Evolutionary conservation across 1,140 invertebrate genomes (phyloP).

Genomic region (Drosophila orena): DNA sequence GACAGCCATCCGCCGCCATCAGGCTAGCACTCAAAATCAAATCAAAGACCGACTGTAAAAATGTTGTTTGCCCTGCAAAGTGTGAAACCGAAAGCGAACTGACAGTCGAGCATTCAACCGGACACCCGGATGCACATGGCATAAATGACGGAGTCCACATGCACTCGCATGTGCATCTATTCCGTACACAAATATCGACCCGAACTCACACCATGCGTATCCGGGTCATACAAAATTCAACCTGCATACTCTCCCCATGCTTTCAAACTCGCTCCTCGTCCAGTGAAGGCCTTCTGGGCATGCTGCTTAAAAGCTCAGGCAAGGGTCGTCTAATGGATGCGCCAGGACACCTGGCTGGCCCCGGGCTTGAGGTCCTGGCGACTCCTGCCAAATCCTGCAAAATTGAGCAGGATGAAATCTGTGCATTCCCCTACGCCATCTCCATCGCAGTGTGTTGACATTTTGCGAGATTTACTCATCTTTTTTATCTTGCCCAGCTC

Average conservation of each 20-base stretch:
- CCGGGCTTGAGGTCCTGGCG: constrained; percentile 12
- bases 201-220: constrained; percentile 17
- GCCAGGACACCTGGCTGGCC: constrained; percentile 35
- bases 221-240: constrained; percentile 51
- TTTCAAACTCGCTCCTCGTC: constrained; percentile 1
- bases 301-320: constrained; percentile 57
- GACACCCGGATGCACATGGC: constrained; percentile 44
- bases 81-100: constrained; percentile 56
- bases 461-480: constrained; percentile 41
- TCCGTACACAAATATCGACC: constrained; percentile 25
- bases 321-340: constrained; percentile 49
- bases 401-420: constrained; percentile 50
- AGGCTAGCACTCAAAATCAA: constrained; percentile 68
- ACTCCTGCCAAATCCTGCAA: constrained; percentile 37
- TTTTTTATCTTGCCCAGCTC: constrained; percentile 30
- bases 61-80: constrained; percentile 58
- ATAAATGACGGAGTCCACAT: constrained; percentile 12
- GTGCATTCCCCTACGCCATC: constrained; percentile 15
- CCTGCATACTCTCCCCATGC: constrained; percentile 8
- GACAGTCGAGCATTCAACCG: constrained; percentile 52
- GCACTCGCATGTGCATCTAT: background rate
- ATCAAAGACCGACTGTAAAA: constrained; percentile 65
- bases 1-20: constrained; percentile 13
- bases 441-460: constrained; percentile 50
- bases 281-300: constrained; percentile 18